These are phyloP conservation scores for Clostera curtula DNA, from an alignment of 2,888 invertebrate species.

Conservation along the genomic window DNA sequence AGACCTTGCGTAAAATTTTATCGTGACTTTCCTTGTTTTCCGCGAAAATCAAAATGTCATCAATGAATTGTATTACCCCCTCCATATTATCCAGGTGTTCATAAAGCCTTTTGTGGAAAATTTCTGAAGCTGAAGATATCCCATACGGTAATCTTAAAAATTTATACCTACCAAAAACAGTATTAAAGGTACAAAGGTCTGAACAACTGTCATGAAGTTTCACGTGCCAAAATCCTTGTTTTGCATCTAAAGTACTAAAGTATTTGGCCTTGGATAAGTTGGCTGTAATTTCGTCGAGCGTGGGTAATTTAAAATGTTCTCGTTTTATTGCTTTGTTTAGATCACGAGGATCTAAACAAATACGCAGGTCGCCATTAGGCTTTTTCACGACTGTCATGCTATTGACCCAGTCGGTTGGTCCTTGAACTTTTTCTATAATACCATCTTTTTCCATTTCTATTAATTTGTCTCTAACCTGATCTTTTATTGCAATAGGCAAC, in stretches of 20 bases:
- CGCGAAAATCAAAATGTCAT: conserved; percentile 14
- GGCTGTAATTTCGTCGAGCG: conserved; percentile 12
- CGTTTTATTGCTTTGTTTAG: conserved; percentile 17
- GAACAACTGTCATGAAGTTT: conserved; percentile 9
- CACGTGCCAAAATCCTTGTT: conserved; percentile 13
- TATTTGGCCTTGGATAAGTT: conserved; percentile 11
- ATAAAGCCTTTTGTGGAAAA: conserved; percentile 17
- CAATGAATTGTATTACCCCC: conserved; percentile 14
- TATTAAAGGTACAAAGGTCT: conserved; percentile 19
- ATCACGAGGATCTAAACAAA: conserved; percentile 22
- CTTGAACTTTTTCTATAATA: conserved; percentile 18
- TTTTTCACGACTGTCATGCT: conserved; percentile 22
- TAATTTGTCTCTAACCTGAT: conserved; percentile 14
- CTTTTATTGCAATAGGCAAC: conserved; percentile 15
- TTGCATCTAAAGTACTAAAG: conserved; percentile 18
- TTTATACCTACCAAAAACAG: conserved; percentile 18
- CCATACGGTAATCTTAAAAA: conserved; percentile 19
- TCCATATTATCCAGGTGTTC: conserved; percentile 14
- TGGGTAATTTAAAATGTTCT: conserved; percentile 16
- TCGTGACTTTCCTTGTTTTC: too few relatives aligned
- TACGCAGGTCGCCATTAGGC: conserved; percentile 17
- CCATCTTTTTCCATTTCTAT: conserved; percentile 13
- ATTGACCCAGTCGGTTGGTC: conserved; percentile 21
- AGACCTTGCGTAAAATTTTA: not conserved
- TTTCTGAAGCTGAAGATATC: conserved; percentile 17